Evolutionary conservation across 2,113 vertebrate species (phyloP).

Genomic region (Syngnathus typhle): DNA sequence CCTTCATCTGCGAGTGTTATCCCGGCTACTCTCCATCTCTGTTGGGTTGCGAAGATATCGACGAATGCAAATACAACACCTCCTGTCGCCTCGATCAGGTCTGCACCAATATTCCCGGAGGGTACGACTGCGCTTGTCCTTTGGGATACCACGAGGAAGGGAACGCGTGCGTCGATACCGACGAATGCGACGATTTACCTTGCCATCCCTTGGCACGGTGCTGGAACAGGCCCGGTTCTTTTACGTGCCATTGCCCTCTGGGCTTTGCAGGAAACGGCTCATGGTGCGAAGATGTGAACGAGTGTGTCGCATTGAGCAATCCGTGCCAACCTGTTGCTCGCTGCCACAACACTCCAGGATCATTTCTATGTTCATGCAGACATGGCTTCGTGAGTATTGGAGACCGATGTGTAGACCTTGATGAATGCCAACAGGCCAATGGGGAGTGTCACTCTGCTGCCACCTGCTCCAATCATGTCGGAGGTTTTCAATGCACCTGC

Average conservation of each 20-base stretch:
- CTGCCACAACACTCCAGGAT: conserved; percentile 73
- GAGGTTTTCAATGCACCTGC: conserved; percentile 69
- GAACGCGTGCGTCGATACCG: conserved; percentile 59
- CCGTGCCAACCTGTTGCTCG: conserved; percentile 62
- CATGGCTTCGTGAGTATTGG: conserved; percentile 63
- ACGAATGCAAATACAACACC: conserved; percentile 63
- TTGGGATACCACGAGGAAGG: conserved; percentile 60
- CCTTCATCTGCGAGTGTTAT: conserved; percentile 65
- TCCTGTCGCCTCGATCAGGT: conserved; percentile 67
- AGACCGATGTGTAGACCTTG: conserved; percentile 65
- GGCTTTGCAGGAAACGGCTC: conserved; percentile 69
- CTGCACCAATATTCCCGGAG: conserved; percentile 68
- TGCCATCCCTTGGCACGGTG: conserved; percentile 67
- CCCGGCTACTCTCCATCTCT: conserved; percentile 41
- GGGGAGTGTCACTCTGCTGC: conserved; percentile 66
- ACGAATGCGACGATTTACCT: conserved; percentile 64
- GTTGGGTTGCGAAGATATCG: conserved; percentile 58
- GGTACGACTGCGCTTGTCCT: conserved; percentile 63
- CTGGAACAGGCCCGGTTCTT: conserved; percentile 70
- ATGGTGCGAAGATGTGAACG: conserved; percentile 71
- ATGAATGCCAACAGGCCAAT: conserved; percentile 68
- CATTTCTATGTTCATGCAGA: conserved; percentile 66
- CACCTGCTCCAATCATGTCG: conserved; percentile 64
- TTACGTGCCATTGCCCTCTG: conserved; percentile 66
- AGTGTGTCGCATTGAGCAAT: conserved; percentile 51